A percentile compares a stretch with the other conserved stretches of the same genome.
These are phyloP conservation scores for Orchesellides sinensis DNA, from an alignment of 2,888 invertebrate species.

Conservation along the genomic window DNA sequence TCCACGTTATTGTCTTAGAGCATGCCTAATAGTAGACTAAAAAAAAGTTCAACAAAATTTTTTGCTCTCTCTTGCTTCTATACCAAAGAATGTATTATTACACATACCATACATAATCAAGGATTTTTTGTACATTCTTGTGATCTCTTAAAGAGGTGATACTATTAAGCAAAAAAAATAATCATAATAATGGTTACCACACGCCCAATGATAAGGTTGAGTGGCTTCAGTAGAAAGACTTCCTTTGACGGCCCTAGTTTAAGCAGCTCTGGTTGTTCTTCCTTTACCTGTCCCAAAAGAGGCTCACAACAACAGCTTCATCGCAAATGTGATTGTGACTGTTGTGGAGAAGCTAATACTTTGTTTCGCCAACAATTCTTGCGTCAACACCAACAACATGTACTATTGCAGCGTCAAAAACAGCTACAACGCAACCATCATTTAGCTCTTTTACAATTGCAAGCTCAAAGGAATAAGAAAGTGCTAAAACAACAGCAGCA, in stretches of 20 bases:
- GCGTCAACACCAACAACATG: constrained; percentile 42
- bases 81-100: constrained; percentile 20
- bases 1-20: constrained; percentile 52
- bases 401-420: constrained; percentile 17
- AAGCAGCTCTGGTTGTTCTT: constrained; percentile 55
- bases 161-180: constrained; percentile 35
- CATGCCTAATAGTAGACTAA: constrained; percentile 37
- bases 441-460: constrained; percentile 42
- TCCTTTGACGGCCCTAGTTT: constrained; percentile 60
- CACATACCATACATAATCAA: constrained; percentile 19
- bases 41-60: constrained; percentile 6
- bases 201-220: constrained; percentile 63
- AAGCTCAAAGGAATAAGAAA: constrained; percentile 43
- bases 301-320: constrained; percentile 42
- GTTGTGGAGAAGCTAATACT: constrained; percentile 37
- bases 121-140: constrained; percentile 32
- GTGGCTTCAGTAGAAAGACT: constrained; percentile 61
- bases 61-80: constrained; percentile 16
- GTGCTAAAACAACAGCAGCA: neutral
- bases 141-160: constrained; percentile 54
- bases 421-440: constrained; percentile 39
- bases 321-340: constrained; percentile 52
- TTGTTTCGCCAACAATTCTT: constrained; percentile 51
- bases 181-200: constrained; percentile 57
- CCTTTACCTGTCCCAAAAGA: constrained; percentile 55